Conservation (phyloP, 2,113 vertebrate genomes). For the Odobenus rosmarus region DNA sequence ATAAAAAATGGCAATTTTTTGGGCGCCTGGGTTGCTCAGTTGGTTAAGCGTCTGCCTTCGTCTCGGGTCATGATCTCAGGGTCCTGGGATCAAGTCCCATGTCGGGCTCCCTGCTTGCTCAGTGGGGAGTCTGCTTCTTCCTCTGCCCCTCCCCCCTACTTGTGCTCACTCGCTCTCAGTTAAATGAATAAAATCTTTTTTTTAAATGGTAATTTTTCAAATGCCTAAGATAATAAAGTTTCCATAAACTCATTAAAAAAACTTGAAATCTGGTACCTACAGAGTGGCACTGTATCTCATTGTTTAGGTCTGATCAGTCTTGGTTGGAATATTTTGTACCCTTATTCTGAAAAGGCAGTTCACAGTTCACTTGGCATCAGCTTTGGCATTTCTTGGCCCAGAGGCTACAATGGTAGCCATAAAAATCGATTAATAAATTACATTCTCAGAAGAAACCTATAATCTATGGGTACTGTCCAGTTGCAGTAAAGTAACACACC, state of each 20-base stretch:
- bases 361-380: background rate
- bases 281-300: background rate
- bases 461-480: background rate
- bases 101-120: too few relatives aligned
- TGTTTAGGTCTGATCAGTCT: background rate
- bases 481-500: background rate
- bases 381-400: slow-evolving; percentile 29
- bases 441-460: background rate
- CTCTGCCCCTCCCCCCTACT: too few relatives aligned
- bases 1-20: background rate
- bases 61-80: too few relatives aligned
- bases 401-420: background rate
- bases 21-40: too few relatives aligned
- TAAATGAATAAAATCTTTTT: background rate
- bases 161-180: too few relatives aligned
- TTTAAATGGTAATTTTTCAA: background rate
- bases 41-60: too few relatives aligned
- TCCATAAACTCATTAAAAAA: slow-evolving; percentile 5
- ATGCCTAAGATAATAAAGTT: background rate
- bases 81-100: too few relatives aligned
- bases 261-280: background rate
- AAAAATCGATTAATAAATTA: slow-evolving; percentile 26
- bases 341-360: background rate
- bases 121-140: too few relatives aligned
- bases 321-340: background rate